These are phyloP conservation scores for Chunga burmeisteri DNA, from an alignment of 2,113 vertebrate genomes.

Conservation along the genomic window DNA sequence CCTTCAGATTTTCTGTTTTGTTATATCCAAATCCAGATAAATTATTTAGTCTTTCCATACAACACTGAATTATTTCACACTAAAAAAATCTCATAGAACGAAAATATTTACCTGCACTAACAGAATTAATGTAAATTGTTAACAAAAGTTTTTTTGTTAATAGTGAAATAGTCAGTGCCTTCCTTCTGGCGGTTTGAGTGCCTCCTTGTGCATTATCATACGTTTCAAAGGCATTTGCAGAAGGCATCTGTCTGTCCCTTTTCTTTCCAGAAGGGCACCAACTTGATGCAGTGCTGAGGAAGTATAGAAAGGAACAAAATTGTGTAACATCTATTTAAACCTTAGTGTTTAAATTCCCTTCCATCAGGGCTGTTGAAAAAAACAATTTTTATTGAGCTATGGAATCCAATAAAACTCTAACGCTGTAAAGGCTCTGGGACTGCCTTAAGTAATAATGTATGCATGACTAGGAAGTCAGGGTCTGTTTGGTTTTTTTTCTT, in stretches of 20 bases:
- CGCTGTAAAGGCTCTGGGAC: conserved; percentile 41
- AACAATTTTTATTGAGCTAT: conserved; percentile 68
- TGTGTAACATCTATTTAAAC: conserved; percentile 33
- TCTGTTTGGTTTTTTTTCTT: not conserved
- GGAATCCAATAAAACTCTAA: conserved; percentile 66
- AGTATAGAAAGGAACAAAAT: not conserved
- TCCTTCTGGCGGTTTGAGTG: not conserved
- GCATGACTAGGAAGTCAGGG: conserved; percentile 11
- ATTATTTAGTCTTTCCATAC: not conserved
- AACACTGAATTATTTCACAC: not conserved
- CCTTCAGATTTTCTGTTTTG: not conserved
- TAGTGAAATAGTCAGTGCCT: not conserved
- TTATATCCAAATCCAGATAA: not conserved
- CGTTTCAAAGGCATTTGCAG: not conserved
- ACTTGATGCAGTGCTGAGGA: not conserved
- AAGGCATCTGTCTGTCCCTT: not conserved
- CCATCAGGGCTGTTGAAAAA: not conserved
- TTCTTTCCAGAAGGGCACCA: not conserved
- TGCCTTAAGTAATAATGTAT: conserved; percentile 32
- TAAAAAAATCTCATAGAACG: not conserved
- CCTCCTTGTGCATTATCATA: not conserved
- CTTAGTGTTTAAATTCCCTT: conserved; percentile 46
- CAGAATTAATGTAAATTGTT: not conserved
- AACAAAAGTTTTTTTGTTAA: not conserved
- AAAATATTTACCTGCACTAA: not conserved